Percentiles rank a stretch among this genome's conserved stretches.
These are phyloP conservation scores for Steinernema scapterisci DNA, from an alignment of 2,888 invertebrate species.

Conservation along the genomic window DNA sequence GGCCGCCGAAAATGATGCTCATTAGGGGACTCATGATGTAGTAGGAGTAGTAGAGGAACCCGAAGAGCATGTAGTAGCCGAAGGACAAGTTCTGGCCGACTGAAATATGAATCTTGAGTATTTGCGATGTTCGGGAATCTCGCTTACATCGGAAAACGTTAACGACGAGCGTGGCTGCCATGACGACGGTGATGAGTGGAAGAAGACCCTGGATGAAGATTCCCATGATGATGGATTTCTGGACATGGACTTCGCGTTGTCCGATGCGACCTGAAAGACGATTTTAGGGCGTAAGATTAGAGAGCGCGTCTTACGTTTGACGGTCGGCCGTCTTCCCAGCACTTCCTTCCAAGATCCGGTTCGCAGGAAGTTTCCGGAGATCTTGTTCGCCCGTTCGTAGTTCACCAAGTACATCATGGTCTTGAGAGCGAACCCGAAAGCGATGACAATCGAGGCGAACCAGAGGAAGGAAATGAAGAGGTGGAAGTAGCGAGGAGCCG, in stretches of 20 bases:
- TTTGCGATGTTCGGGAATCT: neutral
- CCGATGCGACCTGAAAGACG: neutral
- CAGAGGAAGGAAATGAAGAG: constrained; percentile 40
- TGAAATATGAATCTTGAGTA: neutral
- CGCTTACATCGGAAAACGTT: constrained; percentile 12
- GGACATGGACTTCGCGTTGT: constrained; percentile 21
- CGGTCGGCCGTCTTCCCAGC: constrained; percentile 12
- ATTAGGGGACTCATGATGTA: neutral
- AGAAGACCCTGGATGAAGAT: constrained; percentile 12
- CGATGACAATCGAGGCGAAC: constrained; percentile 20
- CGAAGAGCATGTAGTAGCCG: neutral
- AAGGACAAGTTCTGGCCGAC: neutral
- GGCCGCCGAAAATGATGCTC: constrained; percentile 9
- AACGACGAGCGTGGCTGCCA: neutral
- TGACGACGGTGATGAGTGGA: neutral
- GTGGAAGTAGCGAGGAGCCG: constrained; percentile 40
- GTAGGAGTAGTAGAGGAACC: neutral
- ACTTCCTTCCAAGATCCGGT: constrained; percentile 17
- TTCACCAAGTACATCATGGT: constrained; percentile 27
- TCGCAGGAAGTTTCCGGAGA: constrained; percentile 1
- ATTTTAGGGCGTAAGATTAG: neutral
- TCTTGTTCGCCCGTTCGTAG: constrained; percentile 22
- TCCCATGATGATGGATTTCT: constrained; percentile 29
- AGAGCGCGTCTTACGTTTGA: neutral
- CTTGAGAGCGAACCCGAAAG: constrained; percentile 1